Percentiles rank a stretch among this genome's conserved stretches.
Evolutionary conservation across 1,140 invertebrate genomes (phyloP).

Genomic region (Penaeus chinensis): DNA sequence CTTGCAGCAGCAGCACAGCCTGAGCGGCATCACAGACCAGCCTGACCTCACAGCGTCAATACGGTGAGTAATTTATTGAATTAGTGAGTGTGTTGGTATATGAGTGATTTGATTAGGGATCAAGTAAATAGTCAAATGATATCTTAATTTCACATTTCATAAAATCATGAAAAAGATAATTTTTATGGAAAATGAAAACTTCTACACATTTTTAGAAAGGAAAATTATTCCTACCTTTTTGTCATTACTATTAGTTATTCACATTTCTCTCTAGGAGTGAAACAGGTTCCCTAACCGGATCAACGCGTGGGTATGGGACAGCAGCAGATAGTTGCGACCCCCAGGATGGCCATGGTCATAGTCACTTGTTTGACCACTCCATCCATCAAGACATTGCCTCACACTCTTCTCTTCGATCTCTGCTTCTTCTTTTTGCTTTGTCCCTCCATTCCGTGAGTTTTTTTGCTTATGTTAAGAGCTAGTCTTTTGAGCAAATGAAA

Average conservation of each 20-base stretch:
- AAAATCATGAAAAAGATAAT: background rate
- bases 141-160: background rate
- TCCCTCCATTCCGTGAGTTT: constrained; percentile 71
- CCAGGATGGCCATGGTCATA: constrained; percentile 27
- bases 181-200: background rate
- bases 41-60: constrained; percentile 60
- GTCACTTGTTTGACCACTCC: constrained; percentile 55
- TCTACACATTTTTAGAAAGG: background rate
- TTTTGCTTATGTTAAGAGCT: background rate
- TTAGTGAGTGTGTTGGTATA: background rate
- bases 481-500: background rate
- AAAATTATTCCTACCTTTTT: background rate
- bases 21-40: constrained; percentile 55
- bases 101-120: background rate
- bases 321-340: constrained; percentile 43
- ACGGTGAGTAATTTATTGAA: constrained; percentile 13
- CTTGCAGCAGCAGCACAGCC: constrained; percentile 54
- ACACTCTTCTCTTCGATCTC: constrained; percentile 69
- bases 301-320: constrained; percentile 28
- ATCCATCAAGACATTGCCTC: constrained; percentile 56
- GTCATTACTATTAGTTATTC: too few species aligned
- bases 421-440: constrained; percentile 71
- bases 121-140: background rate
- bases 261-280: constrained; percentile 33
- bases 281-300: constrained; percentile 32